Percentiles rank a stretch among this genome's conserved stretches.
Conservation (phyloP, 2,888 invertebrate genomes). For the Xiphydria camelus region DNA sequence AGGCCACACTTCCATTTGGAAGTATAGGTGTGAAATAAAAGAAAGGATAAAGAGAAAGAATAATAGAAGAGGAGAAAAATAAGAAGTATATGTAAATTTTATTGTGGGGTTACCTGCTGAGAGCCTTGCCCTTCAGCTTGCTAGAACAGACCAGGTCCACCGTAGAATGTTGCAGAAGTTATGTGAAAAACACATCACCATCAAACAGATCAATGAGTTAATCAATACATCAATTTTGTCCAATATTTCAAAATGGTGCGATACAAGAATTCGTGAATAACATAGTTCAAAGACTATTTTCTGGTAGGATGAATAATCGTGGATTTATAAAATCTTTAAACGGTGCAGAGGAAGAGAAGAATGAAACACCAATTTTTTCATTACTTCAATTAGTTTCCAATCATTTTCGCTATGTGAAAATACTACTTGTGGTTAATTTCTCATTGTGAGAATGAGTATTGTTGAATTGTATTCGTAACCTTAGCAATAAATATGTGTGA, state of each 20-base stretch:
- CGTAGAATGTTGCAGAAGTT: constrained; percentile 50
- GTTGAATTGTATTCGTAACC: too few species aligned
- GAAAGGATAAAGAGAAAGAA: constrained; percentile 7
- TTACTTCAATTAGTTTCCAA: too few species aligned
- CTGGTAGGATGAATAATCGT: too few species aligned
- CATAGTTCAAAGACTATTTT: neutral
- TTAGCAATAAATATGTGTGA: too few species aligned
- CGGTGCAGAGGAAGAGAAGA: too few species aligned
- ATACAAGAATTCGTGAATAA: neutral
- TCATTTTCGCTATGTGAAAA: too few species aligned
- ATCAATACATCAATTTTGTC: constrained; percentile 13
- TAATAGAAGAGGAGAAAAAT: constrained; percentile 6
- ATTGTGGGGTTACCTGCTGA: constrained; percentile 74
- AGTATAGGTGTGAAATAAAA: constrained; percentile 1
- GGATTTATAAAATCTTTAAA: too few species aligned
- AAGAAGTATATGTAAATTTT: constrained; percentile 45
- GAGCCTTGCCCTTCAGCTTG: constrained; percentile 80
- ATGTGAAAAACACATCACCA: constrained; percentile 46
- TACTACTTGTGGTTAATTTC: too few species aligned
- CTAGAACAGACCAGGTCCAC: constrained; percentile 64
- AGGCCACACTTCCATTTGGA: too few species aligned
- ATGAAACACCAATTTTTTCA: too few species aligned
- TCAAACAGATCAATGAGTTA: constrained; percentile 42
- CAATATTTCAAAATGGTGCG: neutral
- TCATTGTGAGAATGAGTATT: too few species aligned